Evolutionary conservation across 2,113 vertebrate species (phyloP).

Genomic region (Pelmatolapia mariae): DNA sequence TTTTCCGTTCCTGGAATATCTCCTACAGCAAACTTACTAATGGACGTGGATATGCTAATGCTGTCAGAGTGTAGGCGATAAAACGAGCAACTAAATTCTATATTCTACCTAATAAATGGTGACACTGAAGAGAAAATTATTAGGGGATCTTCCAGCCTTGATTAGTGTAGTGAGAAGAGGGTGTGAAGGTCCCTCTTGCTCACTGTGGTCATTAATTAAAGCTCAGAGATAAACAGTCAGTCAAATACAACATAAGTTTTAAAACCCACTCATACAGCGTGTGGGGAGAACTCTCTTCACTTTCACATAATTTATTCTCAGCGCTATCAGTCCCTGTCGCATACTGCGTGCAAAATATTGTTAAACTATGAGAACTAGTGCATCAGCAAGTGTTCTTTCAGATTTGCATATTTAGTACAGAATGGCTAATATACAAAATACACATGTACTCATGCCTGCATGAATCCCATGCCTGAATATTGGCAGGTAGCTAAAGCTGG

Average conservation of each 20-base stretch:
- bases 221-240: background rate
- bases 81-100: background rate
- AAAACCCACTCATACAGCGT: background rate
- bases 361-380: background rate
- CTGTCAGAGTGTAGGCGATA: background rate
- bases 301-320: background rate
- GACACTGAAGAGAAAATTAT: background rate
- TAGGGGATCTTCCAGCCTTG: background rate
- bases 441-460: background rate
- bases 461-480: background rate
- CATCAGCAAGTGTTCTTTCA: background rate
- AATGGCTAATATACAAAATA: background rate
- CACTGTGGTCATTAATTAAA: background rate
- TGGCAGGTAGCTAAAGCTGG: background rate
- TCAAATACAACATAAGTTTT: background rate
- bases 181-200: background rate
- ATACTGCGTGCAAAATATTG: background rate
- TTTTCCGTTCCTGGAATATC: background rate
- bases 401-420: background rate
- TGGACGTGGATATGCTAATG: background rate
- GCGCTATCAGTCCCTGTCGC: background rate
- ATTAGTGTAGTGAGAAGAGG: background rate
- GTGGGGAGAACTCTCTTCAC: background rate
- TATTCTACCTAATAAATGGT: background rate
- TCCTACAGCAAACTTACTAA: background rate